Percentiles rank a stretch among this genome's conserved stretches.
Evolutionary conservation across 2,113 vertebrate genomes (phyloP).

Genomic region (Petroica traversi): DNA sequence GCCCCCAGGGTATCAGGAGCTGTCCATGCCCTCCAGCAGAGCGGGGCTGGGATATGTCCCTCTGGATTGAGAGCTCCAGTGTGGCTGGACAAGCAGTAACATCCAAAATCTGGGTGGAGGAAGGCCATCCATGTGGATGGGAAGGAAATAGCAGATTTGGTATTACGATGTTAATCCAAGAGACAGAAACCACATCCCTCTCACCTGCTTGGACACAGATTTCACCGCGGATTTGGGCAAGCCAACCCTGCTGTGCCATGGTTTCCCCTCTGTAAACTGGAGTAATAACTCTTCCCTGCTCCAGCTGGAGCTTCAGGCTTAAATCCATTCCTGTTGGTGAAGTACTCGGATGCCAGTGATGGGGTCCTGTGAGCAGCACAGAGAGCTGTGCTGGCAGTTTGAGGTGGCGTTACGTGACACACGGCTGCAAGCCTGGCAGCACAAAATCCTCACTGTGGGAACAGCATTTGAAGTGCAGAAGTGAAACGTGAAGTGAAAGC

Average conservation of each 20-base stretch:
- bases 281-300: neutral
- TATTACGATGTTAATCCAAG: neutral
- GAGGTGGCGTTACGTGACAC: neutral
- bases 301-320: neutral
- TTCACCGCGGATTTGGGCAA: neutral
- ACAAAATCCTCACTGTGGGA: neutral
- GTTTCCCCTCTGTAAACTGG: neutral
- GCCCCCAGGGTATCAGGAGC: accelerated
- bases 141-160: neutral
- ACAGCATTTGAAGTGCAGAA: neutral
- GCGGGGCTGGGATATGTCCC: accelerated
- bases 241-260: neutral
- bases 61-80: neutral
- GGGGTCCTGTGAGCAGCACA: neutral
- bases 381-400: neutral
- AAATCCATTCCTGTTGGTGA: neutral
- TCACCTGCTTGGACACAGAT: neutral
- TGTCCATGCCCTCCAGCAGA: neutral
- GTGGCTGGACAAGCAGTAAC: neutral
- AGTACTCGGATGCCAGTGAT: neutral
- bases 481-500: neutral
- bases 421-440: neutral
- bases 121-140: neutral
- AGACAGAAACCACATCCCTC: neutral
- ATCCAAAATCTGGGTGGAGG: neutral